Evolutionary conservation across 2,797 vertebrate genomes (phyloP).

Genomic region (Euphonia xanthogaster): DNA sequence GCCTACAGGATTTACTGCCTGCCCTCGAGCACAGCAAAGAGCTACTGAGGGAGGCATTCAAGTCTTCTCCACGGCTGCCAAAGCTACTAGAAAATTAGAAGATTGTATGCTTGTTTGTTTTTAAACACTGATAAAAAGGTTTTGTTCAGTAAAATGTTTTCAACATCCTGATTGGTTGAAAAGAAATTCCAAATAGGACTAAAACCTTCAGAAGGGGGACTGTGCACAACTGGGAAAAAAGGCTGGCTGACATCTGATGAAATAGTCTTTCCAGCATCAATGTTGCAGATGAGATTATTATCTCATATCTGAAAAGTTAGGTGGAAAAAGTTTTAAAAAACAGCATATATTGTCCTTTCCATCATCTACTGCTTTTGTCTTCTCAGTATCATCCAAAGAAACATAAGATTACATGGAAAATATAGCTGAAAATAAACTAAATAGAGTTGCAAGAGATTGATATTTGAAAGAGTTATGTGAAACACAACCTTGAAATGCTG

Average conservation of each 20-base stretch:
- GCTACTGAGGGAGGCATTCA: fast-evolving
- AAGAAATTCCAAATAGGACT: background rate
- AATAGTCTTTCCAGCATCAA: background rate
- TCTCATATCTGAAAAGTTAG: background rate
- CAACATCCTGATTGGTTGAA: fast-evolving
- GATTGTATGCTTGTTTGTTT: background rate
- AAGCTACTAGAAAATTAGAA: background rate
- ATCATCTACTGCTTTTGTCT: background rate
- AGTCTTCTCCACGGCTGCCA: background rate
- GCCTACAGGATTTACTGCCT: fast-evolving
- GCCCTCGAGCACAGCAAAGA: fast-evolving
- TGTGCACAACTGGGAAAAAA: background rate
- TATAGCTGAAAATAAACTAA: background rate
- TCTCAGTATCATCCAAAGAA: background rate
- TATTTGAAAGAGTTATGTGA: background rate
- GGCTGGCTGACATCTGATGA: background rate
- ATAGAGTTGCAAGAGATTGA: background rate
- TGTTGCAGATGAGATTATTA: background rate
- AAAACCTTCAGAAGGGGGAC: background rate
- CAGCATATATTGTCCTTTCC: background rate
- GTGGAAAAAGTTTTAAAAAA: background rate
- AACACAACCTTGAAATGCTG: background rate
- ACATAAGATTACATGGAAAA: background rate
- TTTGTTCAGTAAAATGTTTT: background rate
- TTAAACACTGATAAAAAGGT: background rate